These are phyloP conservation scores for Blera fallax DNA, from an alignment of 2,888 invertebrate species.

Conservation along the genomic window DNA sequence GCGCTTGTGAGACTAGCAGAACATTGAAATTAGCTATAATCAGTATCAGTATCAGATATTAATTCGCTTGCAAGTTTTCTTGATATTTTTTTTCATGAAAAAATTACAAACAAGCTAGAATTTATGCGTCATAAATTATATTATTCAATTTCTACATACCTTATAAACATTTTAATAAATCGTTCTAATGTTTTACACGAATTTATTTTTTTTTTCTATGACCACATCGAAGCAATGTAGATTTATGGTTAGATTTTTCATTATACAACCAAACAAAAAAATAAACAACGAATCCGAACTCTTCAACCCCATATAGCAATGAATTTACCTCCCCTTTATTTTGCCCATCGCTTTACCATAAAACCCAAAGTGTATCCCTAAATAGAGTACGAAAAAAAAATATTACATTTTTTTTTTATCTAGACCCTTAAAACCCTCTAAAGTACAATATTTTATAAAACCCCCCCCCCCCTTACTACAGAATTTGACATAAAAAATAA, in stretches of 20 bases:
- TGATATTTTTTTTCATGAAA: too few species aligned
- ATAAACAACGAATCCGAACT: slow-evolving; percentile 23
- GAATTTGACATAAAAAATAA: slow-evolving; percentile 54
- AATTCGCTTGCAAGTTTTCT: too few species aligned
- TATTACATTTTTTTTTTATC: slow-evolving; percentile 11
- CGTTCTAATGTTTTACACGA: too few species aligned
- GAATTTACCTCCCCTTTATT: slow-evolving; percentile 29
- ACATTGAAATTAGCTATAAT: too few species aligned
- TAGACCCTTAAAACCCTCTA: slow-evolving; percentile 37
- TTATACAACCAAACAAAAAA: slow-evolving; percentile 8
- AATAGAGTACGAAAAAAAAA: slow-evolving; percentile 14
- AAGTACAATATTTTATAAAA: slow-evolving; percentile 23
- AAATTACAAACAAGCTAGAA: too few species aligned
- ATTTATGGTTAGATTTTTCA: slow-evolving; percentile 28
- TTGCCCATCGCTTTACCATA: slow-evolving; percentile 54
- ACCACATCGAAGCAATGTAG: slow-evolving; percentile 42
- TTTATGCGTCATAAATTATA: too few species aligned
- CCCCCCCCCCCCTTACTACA: slow-evolving; percentile 35
- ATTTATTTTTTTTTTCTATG: too few species aligned
- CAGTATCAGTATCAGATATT: too few species aligned
- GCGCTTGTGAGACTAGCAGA: too few species aligned
- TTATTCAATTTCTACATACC: too few species aligned
- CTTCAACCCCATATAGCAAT: slow-evolving; percentile 30
- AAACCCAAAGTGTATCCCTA: slow-evolving; percentile 48
- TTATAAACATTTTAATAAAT: too few species aligned